Evolutionary conservation across 2,797 vertebrate genomes (phyloP).

Genomic region (Microctenopoma stevenorrisi): DNA sequence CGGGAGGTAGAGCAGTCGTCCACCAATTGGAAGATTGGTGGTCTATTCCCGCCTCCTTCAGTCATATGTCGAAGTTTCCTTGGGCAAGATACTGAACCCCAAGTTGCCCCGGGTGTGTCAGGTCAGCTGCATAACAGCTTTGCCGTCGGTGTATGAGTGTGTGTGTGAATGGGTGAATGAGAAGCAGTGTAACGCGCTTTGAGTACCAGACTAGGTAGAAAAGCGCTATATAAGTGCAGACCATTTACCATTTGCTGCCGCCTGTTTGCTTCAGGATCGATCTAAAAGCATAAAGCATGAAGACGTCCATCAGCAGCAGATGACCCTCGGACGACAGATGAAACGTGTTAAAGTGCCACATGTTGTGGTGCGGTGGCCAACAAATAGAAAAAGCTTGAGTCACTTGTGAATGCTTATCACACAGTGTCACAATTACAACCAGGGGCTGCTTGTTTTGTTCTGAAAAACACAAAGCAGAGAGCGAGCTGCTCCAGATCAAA

Average conservation of each 20-base stretch:
- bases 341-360: constrained; percentile 39
- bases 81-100: no score
- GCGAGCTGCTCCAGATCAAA: constrained; percentile 13
- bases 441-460: constrained; percentile 34
- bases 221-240: no score
- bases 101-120: no score
- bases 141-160: no score
- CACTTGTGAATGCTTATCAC: constrained; percentile 33
- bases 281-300: constrained; percentile 6
- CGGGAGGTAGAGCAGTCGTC: no score
- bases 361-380: constrained; percentile 25
- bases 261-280: constrained; percentile 17
- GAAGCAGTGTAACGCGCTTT: no score
- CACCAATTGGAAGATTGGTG: no score
- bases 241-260: neutral
- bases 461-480: constrained; percentile 31
- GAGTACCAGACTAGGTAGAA: no score
- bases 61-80: no score
- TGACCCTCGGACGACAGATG: constrained; percentile 15
- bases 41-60: no score
- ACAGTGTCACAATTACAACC: constrained; percentile 34
- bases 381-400: constrained; percentile 37
- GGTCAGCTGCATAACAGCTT: no score
- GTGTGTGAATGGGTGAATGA: no score
- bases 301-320: constrained; percentile 14